phyloP scores from a whole-genome alignment of 2,888 invertebrate genomes.

The Apodemia duryi region DNA sequence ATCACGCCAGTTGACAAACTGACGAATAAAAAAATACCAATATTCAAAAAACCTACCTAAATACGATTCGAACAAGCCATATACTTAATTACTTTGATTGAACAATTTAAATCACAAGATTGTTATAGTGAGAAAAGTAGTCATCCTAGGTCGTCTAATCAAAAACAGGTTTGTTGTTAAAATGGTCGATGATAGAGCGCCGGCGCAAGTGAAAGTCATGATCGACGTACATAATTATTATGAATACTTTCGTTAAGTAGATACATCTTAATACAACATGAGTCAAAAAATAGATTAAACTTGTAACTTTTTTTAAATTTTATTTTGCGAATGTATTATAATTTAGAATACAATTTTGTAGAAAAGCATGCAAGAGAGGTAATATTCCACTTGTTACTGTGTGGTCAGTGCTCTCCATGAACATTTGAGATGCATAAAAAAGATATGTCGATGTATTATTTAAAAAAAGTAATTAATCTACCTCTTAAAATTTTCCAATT shows the following conservation, averaged over 20 bases:
- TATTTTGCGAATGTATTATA: neutral
- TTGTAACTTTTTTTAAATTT: conserved; percentile 6
- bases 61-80: neutral
- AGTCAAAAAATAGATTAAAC: conserved; percentile 15
- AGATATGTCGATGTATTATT: too few species aligned
- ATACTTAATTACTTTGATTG: neutral
- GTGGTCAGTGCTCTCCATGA: neutral
- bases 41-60: neutral
- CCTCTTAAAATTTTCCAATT: too few species aligned
- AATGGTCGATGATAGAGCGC: conserved; percentile 71
- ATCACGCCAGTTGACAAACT: too few species aligned
- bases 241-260: conserved; percentile 69
- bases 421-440: neutral
- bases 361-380: neutral
- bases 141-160: conserved; percentile 30
- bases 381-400: neutral
- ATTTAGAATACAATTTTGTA: neutral
- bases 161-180: conserved; percentile 64
- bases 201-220: conserved; percentile 69
- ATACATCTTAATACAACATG: conserved; percentile 22
- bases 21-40: too few species aligned
- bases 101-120: conserved; percentile 16
- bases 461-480: too few species aligned
- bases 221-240: conserved; percentile 53
- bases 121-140: conserved; percentile 23